Base-by-base conservation (phyloP, 2,113 vertebrate species). In the Oxyruncus cristatus region DNA sequence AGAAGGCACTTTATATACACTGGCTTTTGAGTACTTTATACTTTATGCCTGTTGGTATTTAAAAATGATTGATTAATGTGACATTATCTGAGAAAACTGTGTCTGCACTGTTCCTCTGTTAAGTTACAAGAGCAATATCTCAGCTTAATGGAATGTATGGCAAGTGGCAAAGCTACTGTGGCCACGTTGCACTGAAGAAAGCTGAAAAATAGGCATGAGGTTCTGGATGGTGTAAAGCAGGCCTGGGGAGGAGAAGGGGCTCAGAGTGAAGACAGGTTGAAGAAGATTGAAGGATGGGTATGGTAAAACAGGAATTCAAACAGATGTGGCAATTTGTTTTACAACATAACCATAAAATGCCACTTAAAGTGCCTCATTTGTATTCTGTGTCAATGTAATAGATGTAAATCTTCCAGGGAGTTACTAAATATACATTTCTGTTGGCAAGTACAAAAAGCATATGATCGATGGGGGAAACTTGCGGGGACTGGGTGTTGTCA, bases 1-100 rank as follows among this genome's bases (percentile, higher is more conserved):
- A 97, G 97, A 98, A 97, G 97, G 97, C 72, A 79, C 49, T 97
- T 97, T 91, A 95, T 97, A 97, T 95, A 92, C 96, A 89, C 97
- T 97, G 95, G 98, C 98, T 97, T 97, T 97, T 56, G 74, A 97
- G 97, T 95, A 76, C 74, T 95, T 96, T 88, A 93, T 93, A 92
- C 97, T 98, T 98, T 96, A 92, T 74, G 94, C 97, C 96, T 97
- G 96, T 97, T 97, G 87, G 95, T 98, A 97, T 98, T 99, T 98
- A 98, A 98, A 98, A 98, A 98, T 98, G 98, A 99, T 98, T 98
- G 98, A 98, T 99, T 98, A 98, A 98, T 97, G 97, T 98, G 98
- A 98, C 97, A 98, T 96, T 88, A 94, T 97, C 98, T 97, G 97
- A 96, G 98, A 97, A 98, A 98, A 98, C 97, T 97, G 96, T 91